phyloP scores from a whole-genome alignment of 1,140 invertebrate species.

The Diabrotica virgifera region DNA sequence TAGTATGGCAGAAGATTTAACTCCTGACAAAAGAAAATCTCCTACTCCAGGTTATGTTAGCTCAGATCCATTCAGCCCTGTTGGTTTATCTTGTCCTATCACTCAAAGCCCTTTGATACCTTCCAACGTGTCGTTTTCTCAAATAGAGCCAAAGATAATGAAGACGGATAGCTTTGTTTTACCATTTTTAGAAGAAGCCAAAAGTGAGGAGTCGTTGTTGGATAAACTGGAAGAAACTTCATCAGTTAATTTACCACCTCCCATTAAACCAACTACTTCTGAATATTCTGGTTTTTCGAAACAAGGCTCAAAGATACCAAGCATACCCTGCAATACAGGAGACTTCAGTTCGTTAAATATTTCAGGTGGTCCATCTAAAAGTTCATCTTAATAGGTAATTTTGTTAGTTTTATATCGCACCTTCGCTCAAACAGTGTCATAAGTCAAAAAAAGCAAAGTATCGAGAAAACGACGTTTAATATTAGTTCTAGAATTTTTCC shows the following conservation, averaged over 20 bases:
- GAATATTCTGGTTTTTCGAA: slow-evolving; percentile 67
- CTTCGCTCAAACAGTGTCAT: too few species aligned
- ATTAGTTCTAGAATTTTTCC: too few species aligned
- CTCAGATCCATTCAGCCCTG: slow-evolving; percentile 48
- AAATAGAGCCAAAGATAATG: slow-evolving; percentile 8
- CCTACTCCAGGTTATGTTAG: slow-evolving; percentile 37
- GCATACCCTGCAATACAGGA: slow-evolving; percentile 70
- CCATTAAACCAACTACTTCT: slow-evolving; percentile 54
- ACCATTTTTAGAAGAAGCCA: slow-evolving; percentile 43
- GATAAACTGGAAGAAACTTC: slow-evolving; percentile 58
- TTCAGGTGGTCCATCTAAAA: neutral
- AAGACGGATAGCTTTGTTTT: slow-evolving; percentile 48
- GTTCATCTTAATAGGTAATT: neutral
- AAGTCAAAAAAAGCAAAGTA: too few species aligned
- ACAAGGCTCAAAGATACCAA: slow-evolving; percentile 66
- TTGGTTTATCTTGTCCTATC: slow-evolving; percentile 36
- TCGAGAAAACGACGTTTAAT: too few species aligned
- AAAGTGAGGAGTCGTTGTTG: slow-evolving; percentile 55
- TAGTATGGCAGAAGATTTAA: slow-evolving; percentile 60
- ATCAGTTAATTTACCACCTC: slow-evolving; percentile 57
- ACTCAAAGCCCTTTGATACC: slow-evolving; percentile 39
- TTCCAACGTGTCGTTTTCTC: slow-evolving; percentile 25
- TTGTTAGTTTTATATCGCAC: too few species aligned
- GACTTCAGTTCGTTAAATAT: slow-evolving; percentile 40
- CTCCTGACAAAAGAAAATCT: slow-evolving; percentile 41